Evolutionary conservation across 2,888 invertebrate species (phyloP), one percentile per base, ranked within the genome.

Genomic region (Ophion ellenae): DNA sequence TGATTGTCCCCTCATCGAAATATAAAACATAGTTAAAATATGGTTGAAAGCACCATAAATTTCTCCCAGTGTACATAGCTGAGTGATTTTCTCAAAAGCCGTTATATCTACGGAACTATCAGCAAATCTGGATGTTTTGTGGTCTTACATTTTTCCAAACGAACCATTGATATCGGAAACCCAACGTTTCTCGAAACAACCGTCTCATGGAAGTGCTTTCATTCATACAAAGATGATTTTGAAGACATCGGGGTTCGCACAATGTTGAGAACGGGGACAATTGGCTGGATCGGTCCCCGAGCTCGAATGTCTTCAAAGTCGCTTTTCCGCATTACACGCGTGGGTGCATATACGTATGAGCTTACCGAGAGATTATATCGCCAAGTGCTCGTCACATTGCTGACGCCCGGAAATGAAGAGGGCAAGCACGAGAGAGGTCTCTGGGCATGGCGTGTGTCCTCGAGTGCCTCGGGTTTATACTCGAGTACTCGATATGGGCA

Each of bases 341-440:
- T 53, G 61, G 14, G 11, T 61, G 61, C 53, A 78, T 80, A 74
- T 78, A 77, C 36, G 67, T 64, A 61, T 69, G 36, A 66, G 73
- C 64, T 57, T 28, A 70, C 28, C 77, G 78, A 79, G 57, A 84
- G 82, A 84, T 87, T 84, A 84, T 80, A 84, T 84, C 73, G 80
- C 70, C 73, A 81, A 86, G 77, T 84, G 82, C 81, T 86, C 84
- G 86, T 83, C 86, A 81, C 78, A 81, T 74, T 84, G 86, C 86
- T 86, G 86, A 86, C 86, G 81, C 78, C 81, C 86, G 86, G 86
- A 86, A 86, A 86, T 86, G 86, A 86, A 86, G 86, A 84, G 86
- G 86, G 83, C 86, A 79, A 81, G 84, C 81, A 20, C 67, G 57
- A 57, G 77, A 77, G 57, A 83, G 83, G 61, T 80, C 67, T 81